phyloP scores from a whole-genome alignment of 2,797 vertebrate species.

The Onychomys torridus region DNA sequence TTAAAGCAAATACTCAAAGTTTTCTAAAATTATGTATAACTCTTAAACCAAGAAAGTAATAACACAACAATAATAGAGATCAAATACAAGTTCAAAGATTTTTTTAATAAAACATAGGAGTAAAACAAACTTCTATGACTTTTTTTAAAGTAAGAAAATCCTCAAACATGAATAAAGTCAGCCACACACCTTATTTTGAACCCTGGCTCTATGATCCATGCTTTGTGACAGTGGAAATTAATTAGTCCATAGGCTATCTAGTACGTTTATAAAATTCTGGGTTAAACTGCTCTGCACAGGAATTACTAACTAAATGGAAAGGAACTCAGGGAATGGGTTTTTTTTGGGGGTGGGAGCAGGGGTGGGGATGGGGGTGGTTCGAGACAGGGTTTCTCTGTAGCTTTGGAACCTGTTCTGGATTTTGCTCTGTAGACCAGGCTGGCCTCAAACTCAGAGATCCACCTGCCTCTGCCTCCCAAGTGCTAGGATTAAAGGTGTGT shows the following conservation, averaged over 20 bases:
- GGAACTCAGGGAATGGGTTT: background rate
- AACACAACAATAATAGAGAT: slow-evolving; percentile 21
- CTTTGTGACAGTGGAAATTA: slow-evolving; percentile 49
- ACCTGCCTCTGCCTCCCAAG: no score
- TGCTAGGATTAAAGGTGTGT: no score
- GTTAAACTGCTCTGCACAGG: background rate
- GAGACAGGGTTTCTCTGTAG: no score
- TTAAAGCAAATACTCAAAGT: slow-evolving; percentile 58
- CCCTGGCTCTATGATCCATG: slow-evolving; percentile 20
- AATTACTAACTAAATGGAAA: slow-evolving; percentile 46
- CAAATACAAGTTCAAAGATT: slow-evolving; percentile 37
- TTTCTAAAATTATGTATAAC: slow-evolving; percentile 52
- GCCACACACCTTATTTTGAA: slow-evolving; percentile 45
- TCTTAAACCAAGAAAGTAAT: background rate
- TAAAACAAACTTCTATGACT: slow-evolving; percentile 51
- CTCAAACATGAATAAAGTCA: slow-evolving; percentile 52
- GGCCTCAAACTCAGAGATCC: no score
- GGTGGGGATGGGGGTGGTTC: no score
- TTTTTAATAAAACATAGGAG: slow-evolving; percentile 21
- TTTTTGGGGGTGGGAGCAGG: no score
- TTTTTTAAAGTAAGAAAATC: background rate
- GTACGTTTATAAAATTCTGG: background rate
- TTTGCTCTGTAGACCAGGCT: no score
- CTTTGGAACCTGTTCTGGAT: no score
- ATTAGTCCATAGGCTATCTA: background rate